These are phyloP conservation scores for Holotrichia oblita DNA, from an alignment of 1,140 invertebrate genomes.

Conservation along the genomic window DNA sequence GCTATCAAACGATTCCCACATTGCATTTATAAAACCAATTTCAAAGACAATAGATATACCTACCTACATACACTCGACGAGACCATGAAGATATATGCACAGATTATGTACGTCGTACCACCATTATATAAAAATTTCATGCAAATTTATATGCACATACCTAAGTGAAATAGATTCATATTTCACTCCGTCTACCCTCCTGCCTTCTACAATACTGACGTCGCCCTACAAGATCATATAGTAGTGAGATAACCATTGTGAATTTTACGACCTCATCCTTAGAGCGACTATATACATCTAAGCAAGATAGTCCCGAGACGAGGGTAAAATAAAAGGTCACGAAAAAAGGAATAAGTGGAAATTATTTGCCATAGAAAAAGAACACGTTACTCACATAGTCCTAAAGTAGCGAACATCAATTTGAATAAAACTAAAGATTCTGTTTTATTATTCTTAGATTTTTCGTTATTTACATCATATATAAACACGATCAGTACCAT, in stretches of 20 bases:
- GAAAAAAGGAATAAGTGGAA: too few species aligned
- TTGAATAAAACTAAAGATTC: too few species aligned
- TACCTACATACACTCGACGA: neutral
- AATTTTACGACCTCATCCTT: slow-evolving; percentile 19
- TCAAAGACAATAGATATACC: neutral
- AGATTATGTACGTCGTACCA: slow-evolving; percentile 19
- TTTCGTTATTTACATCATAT: too few species aligned
- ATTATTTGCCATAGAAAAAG: too few species aligned
- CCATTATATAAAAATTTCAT: slow-evolving; percentile 36
- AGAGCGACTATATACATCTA: too few species aligned
- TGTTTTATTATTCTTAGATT: too few species aligned
- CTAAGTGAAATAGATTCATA: slow-evolving; percentile 37
- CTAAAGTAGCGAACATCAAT: too few species aligned
- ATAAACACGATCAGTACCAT: too few species aligned
- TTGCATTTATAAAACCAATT: slow-evolving; percentile 8
- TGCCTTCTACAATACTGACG: slow-evolving; percentile 4
- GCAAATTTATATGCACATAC: slow-evolving; percentile 35
- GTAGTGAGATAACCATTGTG: neutral
- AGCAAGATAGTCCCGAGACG: too few species aligned
- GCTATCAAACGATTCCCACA: neutral
- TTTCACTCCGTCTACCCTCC: neutral
- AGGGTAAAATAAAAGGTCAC: too few species aligned
- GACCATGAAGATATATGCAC: slow-evolving; percentile 27
- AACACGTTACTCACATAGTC: too few species aligned
- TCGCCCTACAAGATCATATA: slow-evolving; percentile 26